Evolutionary conservation across 2,888 invertebrate genomes (phyloP).

Genomic region (Piscicola geometra): DNA sequence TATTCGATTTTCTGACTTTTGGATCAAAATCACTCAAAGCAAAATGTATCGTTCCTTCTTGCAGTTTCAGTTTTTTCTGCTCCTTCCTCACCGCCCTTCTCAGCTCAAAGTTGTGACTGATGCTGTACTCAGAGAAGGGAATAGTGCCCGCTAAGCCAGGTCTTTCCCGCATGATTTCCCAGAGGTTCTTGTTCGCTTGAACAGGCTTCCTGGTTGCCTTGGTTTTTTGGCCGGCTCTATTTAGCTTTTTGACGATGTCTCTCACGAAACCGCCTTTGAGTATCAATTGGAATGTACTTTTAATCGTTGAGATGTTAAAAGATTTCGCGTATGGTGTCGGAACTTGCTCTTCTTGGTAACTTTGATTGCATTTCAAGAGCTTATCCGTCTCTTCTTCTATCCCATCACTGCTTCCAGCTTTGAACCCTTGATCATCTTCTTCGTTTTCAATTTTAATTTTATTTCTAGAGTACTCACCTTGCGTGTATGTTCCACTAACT

Average conservation of each 20-base stretch:
- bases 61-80: no score
- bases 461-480: no score
- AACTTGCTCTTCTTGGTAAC: no score
- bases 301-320: background rate
- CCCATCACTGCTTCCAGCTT: no score
- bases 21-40: background rate
- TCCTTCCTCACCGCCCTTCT: no score
- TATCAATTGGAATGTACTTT: background rate
- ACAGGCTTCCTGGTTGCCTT: background rate
- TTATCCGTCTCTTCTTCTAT: constrained; percentile 1
- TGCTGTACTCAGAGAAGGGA: background rate
- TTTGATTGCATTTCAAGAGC: no score
- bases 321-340: no score
- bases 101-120: background rate
- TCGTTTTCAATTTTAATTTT: no score
- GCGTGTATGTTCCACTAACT: no score
- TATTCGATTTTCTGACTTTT: no score
- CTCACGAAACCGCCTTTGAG: background rate
- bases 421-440: no score
- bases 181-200: background rate
- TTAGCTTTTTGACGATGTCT: background rate
- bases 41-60: background rate
- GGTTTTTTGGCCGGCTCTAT: background rate
- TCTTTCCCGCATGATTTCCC: background rate
- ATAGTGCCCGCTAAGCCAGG: background rate